A percentile compares a stretch with the other conserved stretches of the same genome.
These are phyloP conservation scores for Okamejei kenojei DNA, from an alignment of 2,797 vertebrate genomes.

Conservation along the genomic window DNA sequence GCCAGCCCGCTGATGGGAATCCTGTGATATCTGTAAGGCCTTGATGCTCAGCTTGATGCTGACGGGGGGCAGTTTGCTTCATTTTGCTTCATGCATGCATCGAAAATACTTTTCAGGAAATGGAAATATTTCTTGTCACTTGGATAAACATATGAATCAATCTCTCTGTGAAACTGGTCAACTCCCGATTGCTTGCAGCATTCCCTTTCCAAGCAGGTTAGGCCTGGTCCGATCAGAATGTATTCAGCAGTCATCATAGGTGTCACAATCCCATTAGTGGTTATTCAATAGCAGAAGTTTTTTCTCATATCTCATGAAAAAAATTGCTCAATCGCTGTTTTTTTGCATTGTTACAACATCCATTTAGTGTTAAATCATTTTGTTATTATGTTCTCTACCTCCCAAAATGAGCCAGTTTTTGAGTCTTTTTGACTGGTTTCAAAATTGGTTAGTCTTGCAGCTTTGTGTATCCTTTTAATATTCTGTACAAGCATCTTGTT, in stretches of 20 bases:
- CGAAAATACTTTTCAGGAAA: background rate
- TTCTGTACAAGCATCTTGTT: background rate
- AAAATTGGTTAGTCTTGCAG: background rate
- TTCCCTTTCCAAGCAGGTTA: background rate
- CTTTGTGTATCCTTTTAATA: background rate
- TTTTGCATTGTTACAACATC: background rate
- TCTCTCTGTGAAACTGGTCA: background rate
- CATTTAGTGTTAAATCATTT: background rate
- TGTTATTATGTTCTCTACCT: background rate
- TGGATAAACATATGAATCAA: constrained; percentile 7
- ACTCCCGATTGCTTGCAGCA: constrained; percentile 1
- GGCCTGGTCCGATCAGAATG: background rate
- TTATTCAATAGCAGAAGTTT: background rate
- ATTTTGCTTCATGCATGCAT: background rate
- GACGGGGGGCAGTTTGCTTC: background rate
- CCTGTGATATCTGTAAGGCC: background rate
- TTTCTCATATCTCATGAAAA: background rate
- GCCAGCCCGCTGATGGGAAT: background rate
- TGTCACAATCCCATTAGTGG: background rate
- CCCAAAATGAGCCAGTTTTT: background rate
- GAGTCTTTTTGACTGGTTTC: background rate
- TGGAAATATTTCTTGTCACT: background rate
- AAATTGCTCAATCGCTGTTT: background rate
- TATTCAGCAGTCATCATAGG: background rate
- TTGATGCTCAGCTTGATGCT: background rate